Percentiles rank a stretch among this genome's conserved stretches.
These are phyloP conservation scores for Oligia latruncula DNA, from an alignment of 2,888 invertebrate genomes.

Conservation along the genomic window DNA sequence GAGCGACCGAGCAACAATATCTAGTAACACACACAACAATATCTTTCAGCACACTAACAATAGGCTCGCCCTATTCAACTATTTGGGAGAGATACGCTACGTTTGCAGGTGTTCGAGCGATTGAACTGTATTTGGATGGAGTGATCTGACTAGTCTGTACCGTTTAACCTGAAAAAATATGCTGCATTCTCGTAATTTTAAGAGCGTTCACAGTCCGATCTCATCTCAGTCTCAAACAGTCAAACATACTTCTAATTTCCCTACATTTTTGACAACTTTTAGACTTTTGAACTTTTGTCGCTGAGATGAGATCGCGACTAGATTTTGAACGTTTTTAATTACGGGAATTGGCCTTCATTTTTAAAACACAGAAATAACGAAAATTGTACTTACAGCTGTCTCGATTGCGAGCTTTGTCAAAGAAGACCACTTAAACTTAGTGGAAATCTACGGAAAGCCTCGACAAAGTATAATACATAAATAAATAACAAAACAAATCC, in stretches of 20 bases:
- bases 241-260: too few species aligned
- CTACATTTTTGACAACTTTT: too few species aligned
- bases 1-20: neutral
- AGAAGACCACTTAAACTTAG: neutral
- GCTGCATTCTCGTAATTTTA: too few species aligned
- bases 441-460: neutral
- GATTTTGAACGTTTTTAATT: too few species aligned
- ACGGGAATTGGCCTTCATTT: neutral
- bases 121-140: neutral
- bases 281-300: too few species aligned
- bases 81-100: slow-evolving; percentile 12
- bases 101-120: neutral
- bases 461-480: neutral
- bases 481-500: slow-evolving; percentile 11
- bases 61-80: neutral
- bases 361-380: neutral
- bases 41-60: neutral
- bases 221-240: too few species aligned
- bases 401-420: too few species aligned
- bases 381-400: neutral
- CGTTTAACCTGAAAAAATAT: neutral
- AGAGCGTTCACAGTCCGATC: too few species aligned
- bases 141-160: too few species aligned
- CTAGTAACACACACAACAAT: neutral
- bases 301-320: too few species aligned